These are phyloP conservation scores for Gallinago solitaria DNA, from an alignment of 2,797 vertebrate species.

Conservation along the genomic window DNA sequence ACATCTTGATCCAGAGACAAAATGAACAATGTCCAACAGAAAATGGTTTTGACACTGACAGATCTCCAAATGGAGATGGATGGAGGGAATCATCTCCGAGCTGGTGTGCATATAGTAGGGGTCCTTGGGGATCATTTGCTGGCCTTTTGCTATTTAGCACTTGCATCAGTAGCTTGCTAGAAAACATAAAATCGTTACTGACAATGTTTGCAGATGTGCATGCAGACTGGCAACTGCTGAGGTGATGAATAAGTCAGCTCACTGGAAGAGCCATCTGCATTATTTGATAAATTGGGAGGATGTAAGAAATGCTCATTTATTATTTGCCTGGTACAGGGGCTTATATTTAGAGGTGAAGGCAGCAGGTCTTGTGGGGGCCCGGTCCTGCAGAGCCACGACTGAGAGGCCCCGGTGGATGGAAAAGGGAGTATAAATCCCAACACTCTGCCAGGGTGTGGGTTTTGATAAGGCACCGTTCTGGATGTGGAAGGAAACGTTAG, in stretches of 20 bases:
- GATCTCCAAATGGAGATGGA: neutral
- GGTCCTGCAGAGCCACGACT: neutral
- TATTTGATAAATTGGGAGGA: neutral
- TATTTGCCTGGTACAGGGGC: neutral
- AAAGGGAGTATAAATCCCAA: neutral
- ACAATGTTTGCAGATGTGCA: neutral
- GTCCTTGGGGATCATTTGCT: neutral
- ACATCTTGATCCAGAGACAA: neutral
- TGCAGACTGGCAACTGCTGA: neutral
- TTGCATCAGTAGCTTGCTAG: neutral
- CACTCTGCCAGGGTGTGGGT: neutral
- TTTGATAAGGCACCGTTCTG: neutral
- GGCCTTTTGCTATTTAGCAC: neutral
- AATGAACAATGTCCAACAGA: neutral
- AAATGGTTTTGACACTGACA: neutral
- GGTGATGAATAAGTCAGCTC: neutral
- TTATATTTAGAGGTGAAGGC: neutral
- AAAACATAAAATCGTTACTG: neutral
- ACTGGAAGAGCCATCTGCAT: neutral
- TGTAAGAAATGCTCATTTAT: fast-evolving
- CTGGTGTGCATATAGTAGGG: neutral
- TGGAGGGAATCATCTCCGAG: neutral
- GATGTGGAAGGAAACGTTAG: neutral
- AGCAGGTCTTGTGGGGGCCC: neutral
- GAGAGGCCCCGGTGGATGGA: neutral